Conservation (phyloP, 2,888 invertebrate genomes). For the Polydesmus complanatus region DNA sequence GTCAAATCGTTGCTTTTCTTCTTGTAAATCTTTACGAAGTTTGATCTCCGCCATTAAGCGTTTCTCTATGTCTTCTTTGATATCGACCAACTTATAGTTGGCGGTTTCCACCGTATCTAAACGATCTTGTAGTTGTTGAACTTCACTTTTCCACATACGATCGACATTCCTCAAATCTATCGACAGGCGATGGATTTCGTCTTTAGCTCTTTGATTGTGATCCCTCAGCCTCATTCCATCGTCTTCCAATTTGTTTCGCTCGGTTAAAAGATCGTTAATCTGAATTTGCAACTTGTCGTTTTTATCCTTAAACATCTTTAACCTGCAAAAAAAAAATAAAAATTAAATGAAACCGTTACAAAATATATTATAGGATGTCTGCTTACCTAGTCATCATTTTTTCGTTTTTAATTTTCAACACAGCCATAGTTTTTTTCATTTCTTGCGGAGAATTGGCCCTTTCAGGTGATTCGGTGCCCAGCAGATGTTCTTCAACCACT, state of each 20-base stretch:
- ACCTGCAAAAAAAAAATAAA: no score
- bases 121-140: conserved; percentile 46
- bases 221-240: conserved; percentile 20
- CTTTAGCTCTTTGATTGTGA: conserved; percentile 26
- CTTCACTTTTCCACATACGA: conserved; percentile 45
- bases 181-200: conserved; percentile 16
- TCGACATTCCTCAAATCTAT: conserved; percentile 7
- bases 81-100: conserved; percentile 60
- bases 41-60: conserved; percentile 5
- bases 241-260: conserved; percentile 14
- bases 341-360: no score
- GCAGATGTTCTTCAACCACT: not conserved
- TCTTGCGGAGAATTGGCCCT: not conserved
- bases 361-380: no score
- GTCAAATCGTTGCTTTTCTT: conserved; percentile 3
- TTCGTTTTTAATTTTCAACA: conserved; percentile 52
- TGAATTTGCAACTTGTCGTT: conserved; percentile 29
- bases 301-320: conserved; percentile 61
- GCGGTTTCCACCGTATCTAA: conserved; percentile 58
- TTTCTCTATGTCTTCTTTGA: conserved; percentile 63
- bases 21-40: not conserved
- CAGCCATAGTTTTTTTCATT: conserved; percentile 12
- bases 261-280: conserved; percentile 20
- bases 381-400: conserved; percentile 71
- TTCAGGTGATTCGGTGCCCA: not conserved